phyloP scores from a whole-genome alignment of 2,797 vertebrate genomes.

The Tapirus indicus region DNA sequence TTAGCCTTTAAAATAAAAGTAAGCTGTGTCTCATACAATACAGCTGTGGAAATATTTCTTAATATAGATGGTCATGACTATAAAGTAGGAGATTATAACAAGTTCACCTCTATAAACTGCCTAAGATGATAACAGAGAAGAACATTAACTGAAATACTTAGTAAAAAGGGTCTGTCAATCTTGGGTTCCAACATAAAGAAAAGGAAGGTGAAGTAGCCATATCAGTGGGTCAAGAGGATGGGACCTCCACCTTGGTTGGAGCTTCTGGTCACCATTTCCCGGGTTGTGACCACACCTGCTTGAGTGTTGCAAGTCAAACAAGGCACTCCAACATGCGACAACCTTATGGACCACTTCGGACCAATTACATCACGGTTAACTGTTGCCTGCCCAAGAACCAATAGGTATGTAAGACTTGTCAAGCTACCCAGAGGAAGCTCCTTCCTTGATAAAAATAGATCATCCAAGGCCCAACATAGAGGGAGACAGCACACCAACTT shows the following conservation, averaged over 20 bases:
- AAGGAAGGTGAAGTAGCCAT: neutral
- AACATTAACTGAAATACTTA: neutral
- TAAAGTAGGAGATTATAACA: neutral
- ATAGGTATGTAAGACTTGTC: neutral
- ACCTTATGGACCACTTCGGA: neutral
- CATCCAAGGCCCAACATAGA: neutral
- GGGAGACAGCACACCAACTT: neutral
- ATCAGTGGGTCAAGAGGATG: neutral
- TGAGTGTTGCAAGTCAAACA: neutral
- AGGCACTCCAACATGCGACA: neutral
- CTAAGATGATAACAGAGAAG: conserved; percentile 16
- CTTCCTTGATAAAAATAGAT: conserved; percentile 41
- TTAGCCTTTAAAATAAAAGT: conserved; percentile 60
- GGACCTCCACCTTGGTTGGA: too few species aligned
- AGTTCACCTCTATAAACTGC: conserved; percentile 2
- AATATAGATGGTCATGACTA: neutral
- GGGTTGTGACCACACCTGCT: neutral
- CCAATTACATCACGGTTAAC: neutral
- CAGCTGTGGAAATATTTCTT: conserved; percentile 35
- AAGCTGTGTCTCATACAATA: conserved; percentile 2
- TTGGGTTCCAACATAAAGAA: neutral
- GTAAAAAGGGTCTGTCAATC: neutral
- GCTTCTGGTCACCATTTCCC: neutral
- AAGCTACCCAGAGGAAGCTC: neutral
- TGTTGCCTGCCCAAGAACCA: neutral